Evolutionary conservation across 2,113 vertebrate genomes (phyloP).

Genomic region (Numenius arquata): DNA sequence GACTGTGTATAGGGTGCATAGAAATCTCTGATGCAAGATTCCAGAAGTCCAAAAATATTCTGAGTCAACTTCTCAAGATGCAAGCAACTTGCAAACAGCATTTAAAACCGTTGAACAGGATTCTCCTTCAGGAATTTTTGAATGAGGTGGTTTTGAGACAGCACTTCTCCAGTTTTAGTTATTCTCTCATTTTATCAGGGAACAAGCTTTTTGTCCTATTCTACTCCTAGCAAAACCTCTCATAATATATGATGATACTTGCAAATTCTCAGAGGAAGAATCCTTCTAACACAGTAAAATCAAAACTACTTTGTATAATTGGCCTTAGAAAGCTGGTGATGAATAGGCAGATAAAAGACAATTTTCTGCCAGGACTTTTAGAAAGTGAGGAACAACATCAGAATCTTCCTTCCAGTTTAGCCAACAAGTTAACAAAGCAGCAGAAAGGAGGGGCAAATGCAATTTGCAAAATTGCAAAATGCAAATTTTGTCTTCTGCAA

Average conservation of each 20-base stretch:
- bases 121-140: background rate
- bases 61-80: background rate
- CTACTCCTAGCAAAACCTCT: background rate
- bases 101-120: background rate
- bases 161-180: background rate
- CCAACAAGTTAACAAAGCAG: background rate
- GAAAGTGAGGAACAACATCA: fast-evolving
- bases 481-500: background rate
- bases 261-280: background rate
- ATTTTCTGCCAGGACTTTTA: background rate
- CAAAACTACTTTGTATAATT: background rate
- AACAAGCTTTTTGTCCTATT: background rate
- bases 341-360: background rate
- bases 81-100: background rate
- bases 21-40: background rate
- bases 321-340: background rate
- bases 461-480: too few species aligned
- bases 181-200: background rate
- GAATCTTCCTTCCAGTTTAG: background rate
- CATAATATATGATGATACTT: background rate
- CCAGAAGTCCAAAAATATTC: background rate
- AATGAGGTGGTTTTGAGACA: background rate
- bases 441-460: background rate
- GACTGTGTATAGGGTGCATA: background rate
- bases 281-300: background rate